phyloP scores from a whole-genome alignment of 2,797 vertebrate genomes.

The Argya squamiceps region DNA sequence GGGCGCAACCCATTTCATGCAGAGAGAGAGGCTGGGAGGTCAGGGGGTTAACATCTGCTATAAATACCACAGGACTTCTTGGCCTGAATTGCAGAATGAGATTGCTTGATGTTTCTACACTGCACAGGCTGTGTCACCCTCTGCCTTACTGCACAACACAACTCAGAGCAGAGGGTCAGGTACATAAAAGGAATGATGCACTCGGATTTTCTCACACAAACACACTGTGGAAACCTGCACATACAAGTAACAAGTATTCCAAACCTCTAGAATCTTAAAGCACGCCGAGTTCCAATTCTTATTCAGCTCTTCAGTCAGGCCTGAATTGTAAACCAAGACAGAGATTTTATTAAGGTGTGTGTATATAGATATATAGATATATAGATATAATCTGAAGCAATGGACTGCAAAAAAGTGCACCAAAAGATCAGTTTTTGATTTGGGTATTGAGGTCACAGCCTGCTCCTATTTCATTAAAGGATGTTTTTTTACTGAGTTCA shows the following conservation, averaged over 20 bases:
- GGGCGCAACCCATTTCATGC: background rate
- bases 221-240: background rate
- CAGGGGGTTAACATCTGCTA: constrained; percentile 19
- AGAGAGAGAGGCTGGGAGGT: background rate
- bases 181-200: background rate
- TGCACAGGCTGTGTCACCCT: background rate
- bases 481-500: background rate
- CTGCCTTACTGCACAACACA: background rate
- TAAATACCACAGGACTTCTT: constrained; percentile 2
- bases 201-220: background rate
- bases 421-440: constrained; percentile 34
- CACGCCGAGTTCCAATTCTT: background rate
- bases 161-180: background rate
- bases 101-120: background rate
- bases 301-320: background rate
- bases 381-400: constrained; percentile 24
- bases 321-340: background rate
- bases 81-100: background rate
- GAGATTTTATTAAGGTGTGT: constrained; percentile 23
- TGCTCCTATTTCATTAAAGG: constrained; percentile 20
- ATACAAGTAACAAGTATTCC: background rate
- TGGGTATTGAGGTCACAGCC: constrained; percentile 31
- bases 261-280: background rate
- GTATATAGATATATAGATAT: background rate
- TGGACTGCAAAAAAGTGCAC: background rate